Percentiles rank a stretch among this genome's conserved stretches.
These are phyloP conservation scores for Phalacrocorax aristotelis DNA, from an alignment of 2,113 vertebrate species.

Conservation along the genomic window DNA sequence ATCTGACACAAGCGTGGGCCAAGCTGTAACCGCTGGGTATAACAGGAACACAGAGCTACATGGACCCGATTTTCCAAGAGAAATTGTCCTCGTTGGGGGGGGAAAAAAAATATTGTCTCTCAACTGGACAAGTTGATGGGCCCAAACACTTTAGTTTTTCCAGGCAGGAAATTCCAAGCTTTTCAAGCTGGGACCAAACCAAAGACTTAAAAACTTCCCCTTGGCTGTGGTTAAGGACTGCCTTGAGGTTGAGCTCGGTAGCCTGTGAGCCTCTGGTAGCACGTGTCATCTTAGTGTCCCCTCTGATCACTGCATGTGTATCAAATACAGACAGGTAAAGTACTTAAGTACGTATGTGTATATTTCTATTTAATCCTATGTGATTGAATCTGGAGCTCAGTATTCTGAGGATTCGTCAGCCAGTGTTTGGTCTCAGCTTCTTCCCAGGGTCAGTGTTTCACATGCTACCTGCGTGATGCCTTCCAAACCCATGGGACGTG, in stretches of 20 bases:
- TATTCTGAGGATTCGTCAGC: too few relatives aligned
- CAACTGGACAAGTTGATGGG: not conserved
- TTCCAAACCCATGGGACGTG: accelerated
- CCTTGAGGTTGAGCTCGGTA: too few relatives aligned
- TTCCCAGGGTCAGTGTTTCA: not conserved
- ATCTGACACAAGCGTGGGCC: not conserved
- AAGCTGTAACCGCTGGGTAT: not conserved
- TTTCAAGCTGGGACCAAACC: not conserved
- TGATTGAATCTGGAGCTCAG: not conserved
- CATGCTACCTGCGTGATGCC: not conserved
- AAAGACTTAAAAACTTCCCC: not conserved
- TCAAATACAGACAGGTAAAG: not conserved
- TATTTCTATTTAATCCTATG: too few relatives aligned
- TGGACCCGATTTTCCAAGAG: not conserved
- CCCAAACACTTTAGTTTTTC: not conserved
- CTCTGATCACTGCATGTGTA: not conserved
- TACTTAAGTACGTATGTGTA: not conserved
- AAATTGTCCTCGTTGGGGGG: too few relatives aligned
- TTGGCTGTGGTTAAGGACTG: accelerated
- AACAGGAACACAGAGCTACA: not conserved
- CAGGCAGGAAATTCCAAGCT: not conserved
- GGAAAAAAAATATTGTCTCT: not conserved
- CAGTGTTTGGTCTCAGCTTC: accelerated
- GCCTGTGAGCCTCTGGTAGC: too few relatives aligned
- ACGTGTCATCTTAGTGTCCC: accelerated